Conservation (phyloP, 2,113 vertebrate genomes). For the Rhegmatorhina hoffmannsi region DNA sequence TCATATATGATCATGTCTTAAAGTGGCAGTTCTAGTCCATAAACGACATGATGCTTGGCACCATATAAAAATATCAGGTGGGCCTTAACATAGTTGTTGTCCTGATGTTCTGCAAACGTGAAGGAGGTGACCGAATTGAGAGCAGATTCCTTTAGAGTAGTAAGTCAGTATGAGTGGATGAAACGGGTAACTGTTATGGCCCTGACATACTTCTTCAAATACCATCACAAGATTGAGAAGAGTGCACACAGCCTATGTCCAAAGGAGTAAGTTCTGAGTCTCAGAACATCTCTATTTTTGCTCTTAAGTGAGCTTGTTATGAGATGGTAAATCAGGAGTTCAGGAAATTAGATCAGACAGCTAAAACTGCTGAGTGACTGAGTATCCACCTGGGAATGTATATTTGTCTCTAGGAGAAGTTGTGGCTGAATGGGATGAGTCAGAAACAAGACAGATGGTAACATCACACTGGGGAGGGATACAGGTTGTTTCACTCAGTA, state of each 20-base stretch:
- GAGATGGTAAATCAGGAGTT: not conserved
- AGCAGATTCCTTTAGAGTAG: not conserved
- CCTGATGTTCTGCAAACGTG: not conserved
- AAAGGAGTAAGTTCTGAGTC: not conserved
- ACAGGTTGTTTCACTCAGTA: not conserved
- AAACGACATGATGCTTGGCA: not conserved
- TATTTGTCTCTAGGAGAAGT: not conserved
- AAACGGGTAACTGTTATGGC: not conserved
- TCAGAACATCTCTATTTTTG: not conserved
- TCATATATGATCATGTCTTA: fast-evolving
- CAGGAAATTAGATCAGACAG: not conserved
- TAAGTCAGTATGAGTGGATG: not conserved
- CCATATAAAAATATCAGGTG: not conserved
- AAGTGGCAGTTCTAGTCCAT: not conserved
- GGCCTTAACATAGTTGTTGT: not conserved
- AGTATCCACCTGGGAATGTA: not conserved
- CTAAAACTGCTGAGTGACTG: not conserved
- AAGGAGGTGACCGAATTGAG: not conserved
- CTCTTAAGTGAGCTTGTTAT: not conserved
- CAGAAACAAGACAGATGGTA: not conserved
- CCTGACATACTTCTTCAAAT: not conserved
- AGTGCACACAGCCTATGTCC: not conserved
- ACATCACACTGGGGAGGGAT: not conserved
- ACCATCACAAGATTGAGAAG: not conserved
- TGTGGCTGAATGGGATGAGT: not conserved